Evolutionary conservation across 1,140 invertebrate species (phyloP).

Genomic region (Aplysia californica): DNA sequence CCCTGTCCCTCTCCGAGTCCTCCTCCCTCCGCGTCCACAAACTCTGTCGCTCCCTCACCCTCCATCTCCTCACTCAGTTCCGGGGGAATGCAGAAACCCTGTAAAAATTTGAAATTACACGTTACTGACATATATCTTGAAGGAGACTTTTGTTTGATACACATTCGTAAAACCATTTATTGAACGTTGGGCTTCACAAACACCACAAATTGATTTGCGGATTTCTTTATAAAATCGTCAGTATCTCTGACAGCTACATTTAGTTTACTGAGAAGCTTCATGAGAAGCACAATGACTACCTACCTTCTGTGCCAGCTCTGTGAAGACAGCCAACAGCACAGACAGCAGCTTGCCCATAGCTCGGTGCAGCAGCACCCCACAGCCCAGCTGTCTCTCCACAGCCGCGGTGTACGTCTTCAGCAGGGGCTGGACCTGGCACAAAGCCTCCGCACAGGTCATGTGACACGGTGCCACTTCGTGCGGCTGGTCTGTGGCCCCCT

Average conservation of each 20-base stretch:
- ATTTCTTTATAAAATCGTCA: too few species aligned
- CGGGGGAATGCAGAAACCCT: slow-evolving; percentile 93
- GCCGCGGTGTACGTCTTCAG: slow-evolving; percentile 82
- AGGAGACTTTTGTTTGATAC: too few species aligned
- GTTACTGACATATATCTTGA: too few species aligned
- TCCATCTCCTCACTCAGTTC: slow-evolving; percentile 73
- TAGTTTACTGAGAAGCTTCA: too few species aligned
- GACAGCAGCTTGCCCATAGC: slow-evolving; percentile 85
- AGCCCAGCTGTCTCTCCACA: slow-evolving; percentile 81
- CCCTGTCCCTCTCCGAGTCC: slow-evolving; percentile 94
- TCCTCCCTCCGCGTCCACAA: slow-evolving; percentile 73
- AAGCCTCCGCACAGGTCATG: slow-evolving; percentile 25
- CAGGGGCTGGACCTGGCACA: slow-evolving; percentile 70
- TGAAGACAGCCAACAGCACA: slow-evolving; percentile 85
- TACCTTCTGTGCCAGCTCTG: slow-evolving; percentile 84
- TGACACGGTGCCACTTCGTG: background rate
- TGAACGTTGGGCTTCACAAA: background rate
- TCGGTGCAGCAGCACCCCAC: slow-evolving; percentile 81
- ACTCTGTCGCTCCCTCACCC: slow-evolving; percentile 66
- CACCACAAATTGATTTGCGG: background rate
- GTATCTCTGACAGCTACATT: too few species aligned
- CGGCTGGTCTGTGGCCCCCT: background rate
- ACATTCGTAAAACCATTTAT: background rate
- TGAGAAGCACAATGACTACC: too few species aligned
- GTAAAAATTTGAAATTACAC: too few species aligned